Evolutionary conservation across 2,888 invertebrate species (phyloP), one percentile per base, ranked within the genome.

Genomic region (Cryptophagus acutangulus): DNA sequence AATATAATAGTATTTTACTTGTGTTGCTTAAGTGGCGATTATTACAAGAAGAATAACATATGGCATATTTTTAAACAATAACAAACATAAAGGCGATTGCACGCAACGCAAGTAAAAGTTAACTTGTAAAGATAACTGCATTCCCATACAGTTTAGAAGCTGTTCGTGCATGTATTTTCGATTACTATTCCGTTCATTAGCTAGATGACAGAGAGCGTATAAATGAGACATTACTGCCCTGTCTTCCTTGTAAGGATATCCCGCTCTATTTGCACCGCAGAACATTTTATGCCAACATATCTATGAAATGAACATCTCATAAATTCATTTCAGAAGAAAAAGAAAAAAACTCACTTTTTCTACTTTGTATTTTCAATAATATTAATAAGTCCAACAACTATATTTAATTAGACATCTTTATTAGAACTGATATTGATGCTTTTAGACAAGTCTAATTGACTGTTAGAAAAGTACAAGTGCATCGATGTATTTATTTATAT

Each of bases 151-250:
- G 9, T 20, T 20, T 20, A 20, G 6, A 6, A 20, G 9, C 9
- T 20, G n/a, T 14, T 26, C 30, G 3, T 29, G 13, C 12, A 17
- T 17, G 17, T 20, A 26, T 26, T 33, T 18, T 26, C 15, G 12
- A 25, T 40, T 33, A 18, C 17, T 18, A 29, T 40, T 36, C 36
- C 34, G 41, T 38, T 41, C 41, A 41, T 45, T 45, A 48, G 35
- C 41, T 30, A 37, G 40, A 36, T 44, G 38, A 40, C 38, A 40
- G 38, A 35, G 44, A 37, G 46, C 46, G 44, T 54, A 49, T 51
- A 54, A 55, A 53, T 55, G 55, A 54, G 55, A 53, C 53, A 53
- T 55, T 55, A 55, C 48, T 43, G 48, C 41, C 38, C 33, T 35
- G 25, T 17, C 41, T 38, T 35, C 41, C 44, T 41, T 40, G 33